phyloP scores from a whole-genome alignment of 2,113 vertebrate species.

The Lanius ludovicianus region DNA sequence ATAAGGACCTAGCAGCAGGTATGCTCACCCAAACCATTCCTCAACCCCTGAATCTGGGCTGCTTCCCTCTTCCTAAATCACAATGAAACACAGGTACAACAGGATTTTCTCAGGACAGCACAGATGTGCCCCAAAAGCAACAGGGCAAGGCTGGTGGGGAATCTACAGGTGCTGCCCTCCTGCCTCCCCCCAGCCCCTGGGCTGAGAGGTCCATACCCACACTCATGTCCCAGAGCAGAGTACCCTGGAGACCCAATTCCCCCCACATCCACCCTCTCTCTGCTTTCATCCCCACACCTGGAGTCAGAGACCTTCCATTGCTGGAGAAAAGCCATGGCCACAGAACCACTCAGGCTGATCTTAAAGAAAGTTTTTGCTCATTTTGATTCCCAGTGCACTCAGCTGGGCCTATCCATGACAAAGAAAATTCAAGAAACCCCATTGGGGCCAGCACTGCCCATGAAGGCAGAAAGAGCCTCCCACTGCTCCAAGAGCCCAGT shows the following conservation, averaged over 20 bases:
- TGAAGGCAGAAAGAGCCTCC: neutral
- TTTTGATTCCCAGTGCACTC: neutral
- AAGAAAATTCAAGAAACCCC: neutral
- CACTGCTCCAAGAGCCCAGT: neutral
- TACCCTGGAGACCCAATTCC: neutral
- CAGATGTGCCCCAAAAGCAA: neutral
- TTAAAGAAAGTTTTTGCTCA: neutral
- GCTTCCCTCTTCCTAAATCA: neutral
- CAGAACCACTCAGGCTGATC: neutral
- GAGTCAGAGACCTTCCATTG: accelerated
- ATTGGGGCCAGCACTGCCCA: neutral
- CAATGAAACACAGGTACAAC: accelerated
- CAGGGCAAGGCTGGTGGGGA: neutral
- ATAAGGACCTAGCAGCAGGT: neutral
- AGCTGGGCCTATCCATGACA: neutral
- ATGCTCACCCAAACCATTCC: neutral
- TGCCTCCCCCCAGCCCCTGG: neutral
- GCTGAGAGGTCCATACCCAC: neutral
- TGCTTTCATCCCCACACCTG: neutral
- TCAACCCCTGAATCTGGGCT: neutral
- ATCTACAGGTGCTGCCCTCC: neutral
- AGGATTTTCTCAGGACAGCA: neutral
- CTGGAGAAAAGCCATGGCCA: neutral
- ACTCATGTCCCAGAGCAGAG: accelerated
- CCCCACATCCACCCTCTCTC: neutral